Conservation (phyloP, 2,797 vertebrate genomes). For the Danionella dracula region DNA sequence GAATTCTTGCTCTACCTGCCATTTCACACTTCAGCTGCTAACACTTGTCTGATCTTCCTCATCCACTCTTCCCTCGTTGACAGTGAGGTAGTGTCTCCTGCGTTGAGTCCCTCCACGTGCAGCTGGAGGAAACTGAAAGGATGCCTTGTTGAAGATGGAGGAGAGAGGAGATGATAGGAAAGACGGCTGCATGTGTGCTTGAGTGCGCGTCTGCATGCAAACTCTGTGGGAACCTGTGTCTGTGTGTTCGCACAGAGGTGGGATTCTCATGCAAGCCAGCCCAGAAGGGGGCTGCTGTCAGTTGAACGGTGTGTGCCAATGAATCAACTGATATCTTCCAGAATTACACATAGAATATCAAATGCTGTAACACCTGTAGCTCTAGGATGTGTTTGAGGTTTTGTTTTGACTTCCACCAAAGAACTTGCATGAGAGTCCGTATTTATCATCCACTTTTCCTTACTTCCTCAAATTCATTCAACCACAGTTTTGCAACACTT, state of each 20-base stretch:
- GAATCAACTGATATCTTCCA: constrained; percentile 25
- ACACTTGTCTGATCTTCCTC: constrained; percentile 38
- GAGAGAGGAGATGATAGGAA: constrained; percentile 65
- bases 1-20: constrained; percentile 13
- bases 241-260: constrained; percentile 57
- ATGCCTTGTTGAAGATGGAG: constrained; percentile 68
- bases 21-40: constrained; percentile 12
- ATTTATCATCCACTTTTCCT: no score
- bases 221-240: constrained; percentile 53
- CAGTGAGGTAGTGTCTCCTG: constrained; percentile 68
- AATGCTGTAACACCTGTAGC: constrained; percentile 37
- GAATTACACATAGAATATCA: constrained; percentile 47
- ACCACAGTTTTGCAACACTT: no score
- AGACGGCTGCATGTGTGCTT: constrained; percentile 60
- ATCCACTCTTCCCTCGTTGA: constrained; percentile 40
- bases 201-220: constrained; percentile 63
- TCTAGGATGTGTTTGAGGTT: no score
- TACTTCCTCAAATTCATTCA: no score
- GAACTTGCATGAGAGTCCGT: no score
- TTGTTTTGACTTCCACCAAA: no score
- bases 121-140: constrained; percentile 73
- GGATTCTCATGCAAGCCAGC: constrained; percentile 30
- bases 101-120: constrained; percentile 63
- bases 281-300: constrained; percentile 33
- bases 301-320: constrained; percentile 15